Evolutionary conservation across 2,797 vertebrate genomes (phyloP).

Genomic region (Anableps anableps): DNA sequence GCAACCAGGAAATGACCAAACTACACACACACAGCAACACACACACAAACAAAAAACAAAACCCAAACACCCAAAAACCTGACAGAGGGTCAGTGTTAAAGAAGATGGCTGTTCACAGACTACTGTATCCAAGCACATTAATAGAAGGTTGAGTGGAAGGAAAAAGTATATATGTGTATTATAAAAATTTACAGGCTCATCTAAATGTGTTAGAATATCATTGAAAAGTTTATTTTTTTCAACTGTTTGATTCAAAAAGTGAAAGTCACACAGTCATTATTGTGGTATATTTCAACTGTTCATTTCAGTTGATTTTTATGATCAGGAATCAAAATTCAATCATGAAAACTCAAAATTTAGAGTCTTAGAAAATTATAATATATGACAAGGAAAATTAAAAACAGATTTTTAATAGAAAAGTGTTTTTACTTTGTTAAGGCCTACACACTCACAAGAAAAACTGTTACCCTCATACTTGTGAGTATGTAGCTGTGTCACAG

Average conservation of each 20-base stretch:
- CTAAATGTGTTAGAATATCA: neutral
- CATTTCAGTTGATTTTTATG: neutral
- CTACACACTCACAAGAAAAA: neutral
- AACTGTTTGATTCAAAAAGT: neutral
- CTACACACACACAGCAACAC: no score
- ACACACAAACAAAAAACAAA: no score
- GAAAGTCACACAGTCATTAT: neutral
- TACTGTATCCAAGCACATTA: no score
- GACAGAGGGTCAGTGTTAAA: no score
- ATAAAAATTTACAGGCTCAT: neutral
- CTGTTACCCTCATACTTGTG: neutral
- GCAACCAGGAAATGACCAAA: no score
- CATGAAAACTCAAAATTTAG: no score
- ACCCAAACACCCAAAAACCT: no score
- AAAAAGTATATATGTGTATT: neutral
- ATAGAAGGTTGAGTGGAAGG: neutral
- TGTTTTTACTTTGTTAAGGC: neutral
- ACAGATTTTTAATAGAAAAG: neutral
- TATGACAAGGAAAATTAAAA: neutral
- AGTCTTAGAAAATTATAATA: no score
- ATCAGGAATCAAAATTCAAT: neutral
- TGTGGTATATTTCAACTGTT: neutral
- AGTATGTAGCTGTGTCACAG: neutral
- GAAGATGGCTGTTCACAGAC: no score
- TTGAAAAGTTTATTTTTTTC: neutral